Evolutionary conservation across 1,140 invertebrate species (phyloP).

Genomic region (Heliconius nattereri): DNA sequence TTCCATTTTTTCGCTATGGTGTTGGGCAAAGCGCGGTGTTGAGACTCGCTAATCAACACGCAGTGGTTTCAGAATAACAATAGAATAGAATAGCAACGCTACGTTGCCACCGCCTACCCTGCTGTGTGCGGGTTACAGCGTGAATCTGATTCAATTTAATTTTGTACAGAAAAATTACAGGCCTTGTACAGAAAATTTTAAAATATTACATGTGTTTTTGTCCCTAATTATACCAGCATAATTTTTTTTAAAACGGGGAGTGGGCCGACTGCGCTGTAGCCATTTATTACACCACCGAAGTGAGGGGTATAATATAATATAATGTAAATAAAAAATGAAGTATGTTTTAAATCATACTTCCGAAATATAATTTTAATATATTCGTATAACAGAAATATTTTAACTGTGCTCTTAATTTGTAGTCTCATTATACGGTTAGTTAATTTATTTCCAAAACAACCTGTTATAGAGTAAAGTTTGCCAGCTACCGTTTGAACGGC

Average conservation of each 20-base stretch:
- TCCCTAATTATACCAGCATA: not conserved
- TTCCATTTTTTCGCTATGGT: no score
- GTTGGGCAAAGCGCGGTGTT: no score
- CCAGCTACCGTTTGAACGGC: conserved; percentile 24
- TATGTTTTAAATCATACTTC: no score
- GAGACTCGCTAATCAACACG: no score
- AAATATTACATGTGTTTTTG: not conserved
- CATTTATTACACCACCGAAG: not conserved
- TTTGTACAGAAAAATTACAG: not conserved
- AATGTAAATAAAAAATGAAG: no score
- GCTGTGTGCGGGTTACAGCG: no score
- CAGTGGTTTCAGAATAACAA: no score
- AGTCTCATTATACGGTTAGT: conserved; percentile 6
- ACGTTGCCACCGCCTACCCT: no score
- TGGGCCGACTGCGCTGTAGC: not conserved
- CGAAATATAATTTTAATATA: no score
- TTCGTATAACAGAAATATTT: not conserved
- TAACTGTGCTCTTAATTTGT: not conserved
- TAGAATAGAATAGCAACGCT: no score
- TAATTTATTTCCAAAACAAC: conserved; percentile 9
- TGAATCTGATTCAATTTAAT: no score
- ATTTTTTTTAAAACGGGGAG: not conserved
- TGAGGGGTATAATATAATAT: no score
- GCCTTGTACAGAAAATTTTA: not conserved
- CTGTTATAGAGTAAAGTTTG: conserved; percentile 5